These are phyloP conservation scores for Mobula birostris DNA, from an alignment of 2,113 vertebrate species.

Conservation along the genomic window DNA sequence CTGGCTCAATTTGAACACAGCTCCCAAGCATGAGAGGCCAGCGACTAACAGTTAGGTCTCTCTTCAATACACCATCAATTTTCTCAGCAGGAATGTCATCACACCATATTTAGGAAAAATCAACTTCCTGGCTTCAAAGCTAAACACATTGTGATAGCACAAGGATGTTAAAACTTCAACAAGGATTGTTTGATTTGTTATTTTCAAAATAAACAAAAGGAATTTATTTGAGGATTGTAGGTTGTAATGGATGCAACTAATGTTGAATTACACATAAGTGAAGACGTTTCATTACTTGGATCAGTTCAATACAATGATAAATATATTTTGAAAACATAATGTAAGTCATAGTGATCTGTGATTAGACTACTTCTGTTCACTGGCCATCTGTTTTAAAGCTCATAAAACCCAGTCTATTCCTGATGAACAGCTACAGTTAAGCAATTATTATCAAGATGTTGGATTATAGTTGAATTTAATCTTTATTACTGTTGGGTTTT, in stretches of 20 bases:
- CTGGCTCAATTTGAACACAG: constrained; percentile 20
- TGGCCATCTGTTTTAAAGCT: constrained; percentile 18
- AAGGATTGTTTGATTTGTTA: neutral
- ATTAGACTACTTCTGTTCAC: neutral
- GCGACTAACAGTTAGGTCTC: constrained; percentile 16
- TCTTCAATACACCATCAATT: constrained; percentile 22
- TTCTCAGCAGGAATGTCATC: constrained; percentile 31
- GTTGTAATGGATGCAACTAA: neutral
- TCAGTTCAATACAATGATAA: neutral
- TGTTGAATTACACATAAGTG: neutral
- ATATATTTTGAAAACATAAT: neutral
- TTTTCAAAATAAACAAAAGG: neutral
- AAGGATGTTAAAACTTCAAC: neutral
- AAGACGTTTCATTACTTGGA: neutral
- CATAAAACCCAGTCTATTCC: neutral
- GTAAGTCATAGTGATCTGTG: neutral
- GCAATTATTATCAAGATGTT: neutral
- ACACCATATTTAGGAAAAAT: constrained; percentile 29
- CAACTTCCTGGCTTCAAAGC: constrained; percentile 25
- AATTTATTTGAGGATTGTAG: neutral
- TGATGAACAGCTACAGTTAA: neutral
- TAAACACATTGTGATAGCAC: neutral
- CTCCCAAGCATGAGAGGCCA: neutral
- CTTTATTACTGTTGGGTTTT: neutral
- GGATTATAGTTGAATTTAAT: neutral